These are phyloP conservation scores for Allacma fusca DNA, from an alignment of 2,888 invertebrate species.

Conservation along the genomic window DNA sequence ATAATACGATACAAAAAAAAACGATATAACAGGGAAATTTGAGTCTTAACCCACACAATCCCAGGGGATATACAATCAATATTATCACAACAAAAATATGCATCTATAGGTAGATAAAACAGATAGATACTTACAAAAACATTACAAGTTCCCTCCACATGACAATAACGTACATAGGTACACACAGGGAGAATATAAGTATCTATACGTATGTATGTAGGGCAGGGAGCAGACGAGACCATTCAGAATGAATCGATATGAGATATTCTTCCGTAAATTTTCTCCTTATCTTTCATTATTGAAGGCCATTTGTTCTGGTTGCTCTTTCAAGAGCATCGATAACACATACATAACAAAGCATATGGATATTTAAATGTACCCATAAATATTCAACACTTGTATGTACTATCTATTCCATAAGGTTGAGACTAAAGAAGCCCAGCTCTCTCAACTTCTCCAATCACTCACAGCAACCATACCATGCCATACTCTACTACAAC, in stretches of 20 bases:
- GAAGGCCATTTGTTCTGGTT: conserved; percentile 31
- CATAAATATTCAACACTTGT: conserved; percentile 31
- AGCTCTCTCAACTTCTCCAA: neutral
- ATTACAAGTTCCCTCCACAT: too few species aligned
- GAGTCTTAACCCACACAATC: too few species aligned
- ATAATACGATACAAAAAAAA: too few species aligned
- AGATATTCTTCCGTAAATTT: neutral
- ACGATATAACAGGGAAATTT: too few species aligned
- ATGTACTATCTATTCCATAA: neutral
- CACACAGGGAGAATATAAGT: too few species aligned
- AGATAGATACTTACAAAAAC: too few species aligned
- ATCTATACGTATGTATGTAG: too few species aligned
- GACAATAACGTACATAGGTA: too few species aligned
- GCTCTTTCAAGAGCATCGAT: conserved; percentile 16
- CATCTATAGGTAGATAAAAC: too few species aligned
- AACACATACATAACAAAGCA: neutral
- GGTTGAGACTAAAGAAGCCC: neutral
- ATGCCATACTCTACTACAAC: too few species aligned
- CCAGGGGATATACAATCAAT: too few species aligned
- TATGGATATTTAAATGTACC: conserved; percentile 2
- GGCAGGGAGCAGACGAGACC: neutral
- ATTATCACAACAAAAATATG: too few species aligned
- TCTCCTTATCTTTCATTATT: neutral
- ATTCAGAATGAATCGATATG: neutral
- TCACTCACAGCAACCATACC: neutral